A percentile compares a stretch with the other conserved stretches of the same genome.
These are phyloP conservation scores for Hoplodrina ambigua DNA, from an alignment of 2,888 invertebrate species.

Conservation along the genomic window DNA sequence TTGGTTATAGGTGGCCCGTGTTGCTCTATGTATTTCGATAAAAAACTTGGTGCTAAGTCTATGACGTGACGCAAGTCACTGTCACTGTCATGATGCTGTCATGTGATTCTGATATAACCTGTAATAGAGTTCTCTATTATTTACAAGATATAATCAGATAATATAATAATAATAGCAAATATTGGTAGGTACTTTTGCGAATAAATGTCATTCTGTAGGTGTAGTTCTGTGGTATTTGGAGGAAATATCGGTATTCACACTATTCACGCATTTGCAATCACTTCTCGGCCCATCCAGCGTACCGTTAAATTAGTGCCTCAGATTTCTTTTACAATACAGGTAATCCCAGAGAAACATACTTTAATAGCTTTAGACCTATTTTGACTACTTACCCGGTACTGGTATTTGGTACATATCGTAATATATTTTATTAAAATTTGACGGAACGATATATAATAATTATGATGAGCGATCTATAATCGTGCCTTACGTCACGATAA, in stretches of 20 bases:
- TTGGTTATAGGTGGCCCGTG: too few relatives aligned
- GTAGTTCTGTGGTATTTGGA: constrained; percentile 25
- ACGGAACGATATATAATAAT: not conserved
- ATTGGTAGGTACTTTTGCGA: constrained; percentile 1
- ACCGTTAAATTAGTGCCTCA: constrained; percentile 1
- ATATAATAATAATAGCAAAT: not conserved
- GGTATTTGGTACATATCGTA: too few relatives aligned
- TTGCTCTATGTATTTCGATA: too few relatives aligned
- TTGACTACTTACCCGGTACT: too few relatives aligned
- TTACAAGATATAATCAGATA: not conserved
- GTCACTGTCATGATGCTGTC: too few relatives aligned
- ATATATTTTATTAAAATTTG: not conserved
- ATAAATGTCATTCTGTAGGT: constrained; percentile 27
- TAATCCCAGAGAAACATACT: constrained; percentile 15
- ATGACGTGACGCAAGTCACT: too few relatives aligned
- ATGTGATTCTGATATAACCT: too few relatives aligned
- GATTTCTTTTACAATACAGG: constrained; percentile 26
- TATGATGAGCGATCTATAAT: too few relatives aligned
- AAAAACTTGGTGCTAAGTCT: too few relatives aligned
- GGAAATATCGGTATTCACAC: constrained; percentile 6
- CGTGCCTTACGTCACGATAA: constrained; percentile 23
- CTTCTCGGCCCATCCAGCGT: not conserved
- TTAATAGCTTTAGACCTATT: not conserved
- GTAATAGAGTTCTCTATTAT: too few relatives aligned
- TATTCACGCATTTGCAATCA: constrained; percentile 3